These are phyloP conservation scores for Smittia aterrima DNA, from an alignment of 2,888 invertebrate species.

Conservation along the genomic window DNA sequence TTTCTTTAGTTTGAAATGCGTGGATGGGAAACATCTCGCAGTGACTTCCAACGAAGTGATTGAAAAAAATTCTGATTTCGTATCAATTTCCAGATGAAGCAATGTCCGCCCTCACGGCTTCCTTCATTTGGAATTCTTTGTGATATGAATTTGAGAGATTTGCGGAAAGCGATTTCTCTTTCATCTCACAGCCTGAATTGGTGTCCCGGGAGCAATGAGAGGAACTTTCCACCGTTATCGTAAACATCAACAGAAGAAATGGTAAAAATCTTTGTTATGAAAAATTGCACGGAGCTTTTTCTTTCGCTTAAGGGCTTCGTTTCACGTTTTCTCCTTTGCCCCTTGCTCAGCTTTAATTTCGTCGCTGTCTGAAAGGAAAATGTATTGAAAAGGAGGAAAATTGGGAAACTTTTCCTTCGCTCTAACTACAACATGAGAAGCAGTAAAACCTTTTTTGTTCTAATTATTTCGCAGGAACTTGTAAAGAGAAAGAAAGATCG, in stretches of 20 bases:
- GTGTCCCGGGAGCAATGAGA: no score
- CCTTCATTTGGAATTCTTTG: no score
- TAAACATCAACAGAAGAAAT: background rate
- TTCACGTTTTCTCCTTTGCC: background rate
- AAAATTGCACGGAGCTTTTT: background rate
- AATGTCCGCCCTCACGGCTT: no score
- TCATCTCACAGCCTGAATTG: no score
- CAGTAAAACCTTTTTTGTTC: background rate
- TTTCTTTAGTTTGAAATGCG: no score
- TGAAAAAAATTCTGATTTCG: no score
- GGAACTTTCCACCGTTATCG: background rate
- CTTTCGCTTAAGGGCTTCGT: background rate
- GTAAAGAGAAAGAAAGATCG: background rate
- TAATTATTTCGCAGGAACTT: background rate
- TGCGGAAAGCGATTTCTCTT: no score
- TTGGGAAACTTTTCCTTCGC: background rate
- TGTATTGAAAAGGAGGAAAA: background rate
- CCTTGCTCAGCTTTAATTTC: background rate
- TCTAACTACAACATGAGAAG: background rate
- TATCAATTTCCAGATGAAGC: no score
- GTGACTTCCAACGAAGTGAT: no score
- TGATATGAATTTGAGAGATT: no score
- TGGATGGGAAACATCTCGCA: no score
- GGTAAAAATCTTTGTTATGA: background rate
- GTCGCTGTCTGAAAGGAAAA: no score